Evolutionary conservation across 2,797 vertebrate genomes (phyloP).

Genomic region (Periophthalmus magnuspinnatus): DNA sequence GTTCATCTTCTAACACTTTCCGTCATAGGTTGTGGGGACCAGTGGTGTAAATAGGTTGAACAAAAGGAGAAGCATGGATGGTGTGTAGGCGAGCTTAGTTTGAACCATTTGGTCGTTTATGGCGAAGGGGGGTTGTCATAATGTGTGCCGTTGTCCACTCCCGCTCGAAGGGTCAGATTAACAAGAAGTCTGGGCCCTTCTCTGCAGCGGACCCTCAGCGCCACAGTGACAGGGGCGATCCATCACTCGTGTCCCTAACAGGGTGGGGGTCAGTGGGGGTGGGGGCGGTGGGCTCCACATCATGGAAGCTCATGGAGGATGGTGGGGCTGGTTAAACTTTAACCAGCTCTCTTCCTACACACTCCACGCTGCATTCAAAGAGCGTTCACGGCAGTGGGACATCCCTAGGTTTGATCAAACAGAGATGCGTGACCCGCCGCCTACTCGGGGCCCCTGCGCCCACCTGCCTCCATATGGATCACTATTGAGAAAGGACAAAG

Average conservation of each 20-base stretch:
- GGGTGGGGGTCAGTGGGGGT: conserved; percentile 80
- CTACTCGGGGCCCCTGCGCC: conserved; percentile 64
- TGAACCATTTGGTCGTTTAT: conserved; percentile 52
- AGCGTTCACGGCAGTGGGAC: conserved; percentile 63
- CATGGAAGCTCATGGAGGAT: conserved; percentile 57
- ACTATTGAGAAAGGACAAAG: conserved; percentile 27
- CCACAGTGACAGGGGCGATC: conserved; percentile 77
- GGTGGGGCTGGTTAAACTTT: conserved; percentile 95
- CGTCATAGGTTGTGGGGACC: conserved; percentile 37
- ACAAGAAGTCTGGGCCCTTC: conserved; percentile 68
- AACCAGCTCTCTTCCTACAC: conserved; percentile 85
- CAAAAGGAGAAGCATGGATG: conserved; percentile 33
- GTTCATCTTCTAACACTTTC: conserved; percentile 49
- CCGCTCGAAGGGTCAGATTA: conserved; percentile 76
- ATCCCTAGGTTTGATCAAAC: conserved; percentile 64
- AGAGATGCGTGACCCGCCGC: conserved; percentile 67
- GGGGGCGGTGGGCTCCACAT: conserved; percentile 53
- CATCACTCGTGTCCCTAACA: conserved; percentile 78
- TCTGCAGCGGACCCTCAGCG: conserved; percentile 65
- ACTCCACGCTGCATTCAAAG: conserved; percentile 76
- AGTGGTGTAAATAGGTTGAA: conserved; percentile 39
- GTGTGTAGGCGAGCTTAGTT: conserved; percentile 55
- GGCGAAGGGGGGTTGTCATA: conserved; percentile 63
- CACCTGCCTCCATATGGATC: conserved; percentile 68
- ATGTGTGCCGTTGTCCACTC: conserved; percentile 75